Evolutionary conservation across 37 sponge, comb jelly and placozoan genomes (phyloP).

Genomic region (Beroe ovata): DNA sequence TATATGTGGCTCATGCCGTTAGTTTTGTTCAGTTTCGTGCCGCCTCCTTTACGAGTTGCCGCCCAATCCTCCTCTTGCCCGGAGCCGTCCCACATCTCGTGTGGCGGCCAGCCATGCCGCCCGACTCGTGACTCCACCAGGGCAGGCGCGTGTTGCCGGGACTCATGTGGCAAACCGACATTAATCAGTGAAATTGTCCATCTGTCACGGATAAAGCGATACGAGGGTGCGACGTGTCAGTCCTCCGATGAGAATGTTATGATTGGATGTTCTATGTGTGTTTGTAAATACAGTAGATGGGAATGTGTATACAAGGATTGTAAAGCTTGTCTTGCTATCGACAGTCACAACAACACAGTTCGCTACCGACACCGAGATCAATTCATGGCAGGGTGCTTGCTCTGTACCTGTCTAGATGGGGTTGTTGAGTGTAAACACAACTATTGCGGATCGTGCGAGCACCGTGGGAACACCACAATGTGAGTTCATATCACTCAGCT

Average conservation of each 20-base stretch:
- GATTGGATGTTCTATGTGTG: constrained; percentile 9
- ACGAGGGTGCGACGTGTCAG: not conserved
- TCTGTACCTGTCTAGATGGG: constrained; percentile 31
- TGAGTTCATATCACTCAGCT: too few relatives aligned
- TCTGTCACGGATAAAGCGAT: constrained; percentile 9
- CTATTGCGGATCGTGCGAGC: not conserved
- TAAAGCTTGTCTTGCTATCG: constrained; percentile 12
- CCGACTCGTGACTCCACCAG: not conserved
- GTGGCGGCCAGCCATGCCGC: not conserved
- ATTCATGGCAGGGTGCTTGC: constrained; percentile 8
- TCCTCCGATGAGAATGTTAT: not conserved
- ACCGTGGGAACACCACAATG: not conserved
- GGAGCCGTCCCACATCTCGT: constrained; percentile 29
- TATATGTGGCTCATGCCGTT: constrained; percentile 66
- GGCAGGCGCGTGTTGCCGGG: constrained; percentile 26
- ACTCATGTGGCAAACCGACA: constrained; percentile 3
- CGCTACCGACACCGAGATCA: constrained; percentile 6
- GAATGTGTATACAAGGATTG: constrained; percentile 47
- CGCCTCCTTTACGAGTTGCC: not conserved
- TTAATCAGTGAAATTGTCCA: constrained; percentile 21
- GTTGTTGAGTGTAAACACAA: constrained; percentile 13
- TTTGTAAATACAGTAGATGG: constrained; percentile 39
- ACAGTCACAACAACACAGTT: not conserved
- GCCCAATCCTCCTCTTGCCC: constrained; percentile 17
- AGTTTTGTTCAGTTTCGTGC: not conserved